These are phyloP conservation scores for Artemisiospiza belli DNA, from an alignment of 2,113 vertebrate species.

Conservation along the genomic window DNA sequence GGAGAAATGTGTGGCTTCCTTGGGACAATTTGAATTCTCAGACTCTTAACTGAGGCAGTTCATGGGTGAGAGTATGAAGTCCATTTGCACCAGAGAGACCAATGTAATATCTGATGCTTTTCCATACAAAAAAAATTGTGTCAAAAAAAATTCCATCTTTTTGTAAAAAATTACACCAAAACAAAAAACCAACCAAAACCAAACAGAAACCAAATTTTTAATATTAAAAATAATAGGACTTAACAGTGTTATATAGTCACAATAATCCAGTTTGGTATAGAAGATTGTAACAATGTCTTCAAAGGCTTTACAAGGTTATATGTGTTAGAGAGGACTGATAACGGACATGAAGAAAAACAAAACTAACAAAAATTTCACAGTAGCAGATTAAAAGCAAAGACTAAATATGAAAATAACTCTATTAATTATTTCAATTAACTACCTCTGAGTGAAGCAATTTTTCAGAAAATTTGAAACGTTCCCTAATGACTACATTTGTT, in stretches of 20 bases:
- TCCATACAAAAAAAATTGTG: neutral
- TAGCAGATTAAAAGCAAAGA: neutral
- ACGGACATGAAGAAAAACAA: neutral
- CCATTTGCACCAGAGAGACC: neutral
- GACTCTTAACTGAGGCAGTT: neutral
- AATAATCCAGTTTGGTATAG: neutral
- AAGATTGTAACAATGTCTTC: neutral
- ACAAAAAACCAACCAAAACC: neutral
- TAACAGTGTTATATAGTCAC: neutral
- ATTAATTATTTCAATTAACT: conserved; percentile 18
- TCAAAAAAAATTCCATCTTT: accelerated
- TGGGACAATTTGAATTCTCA: neutral
- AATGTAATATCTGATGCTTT: neutral
- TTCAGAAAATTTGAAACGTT: neutral
- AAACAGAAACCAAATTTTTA: neutral
- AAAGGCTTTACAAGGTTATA: neutral
- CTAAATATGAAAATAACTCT: conserved; percentile 12
- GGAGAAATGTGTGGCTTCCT: neutral
- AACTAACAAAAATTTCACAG: conserved; percentile 8
- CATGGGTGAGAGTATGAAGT: neutral
- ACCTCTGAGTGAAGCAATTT: neutral
- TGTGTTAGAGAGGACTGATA: neutral
- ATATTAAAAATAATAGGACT: neutral
- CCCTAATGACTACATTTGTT: conserved; percentile 31
- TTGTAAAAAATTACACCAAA: neutral